Base-by-base conservation (phyloP, 2,113 vertebrate species). In the Channa maculata region DNA sequence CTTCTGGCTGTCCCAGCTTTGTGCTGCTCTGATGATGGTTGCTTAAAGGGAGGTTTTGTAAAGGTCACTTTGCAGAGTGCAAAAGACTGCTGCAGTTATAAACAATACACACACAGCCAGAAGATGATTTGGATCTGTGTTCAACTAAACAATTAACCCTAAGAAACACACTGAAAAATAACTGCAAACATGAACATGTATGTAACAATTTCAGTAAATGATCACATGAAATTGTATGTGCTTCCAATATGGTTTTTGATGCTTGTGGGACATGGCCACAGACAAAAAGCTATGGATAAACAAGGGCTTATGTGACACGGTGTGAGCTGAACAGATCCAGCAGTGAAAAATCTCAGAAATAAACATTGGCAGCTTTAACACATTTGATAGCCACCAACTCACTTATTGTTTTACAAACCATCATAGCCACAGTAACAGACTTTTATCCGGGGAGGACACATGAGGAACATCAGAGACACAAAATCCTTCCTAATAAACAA, bases 41-140 rank as follows among this genome's bases (percentile, higher is more conserved):
- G 64, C 58, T 80, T 75, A 63, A 75, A 79, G 61, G 72, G 1
- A 8, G 50, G 69, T 71, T 50, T 65, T 51, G 33, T 60, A 86
- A 82, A 84, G 75, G 79, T 89, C 84, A 82, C 34, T 64, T 66
- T 67, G 52, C 45, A 63, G 61, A 79, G 61, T 63, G 45, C 14
- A 68, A 44, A 69, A 75, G 69, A 70, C 55, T 54, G 7, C 48
- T 41, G 46, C 57, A 48, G 44, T 64, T 36, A 46, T 12, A 45
- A 74, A 38, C 41, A 51, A 8, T 9, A 49, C n/a, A 63, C 37
- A 60, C 24, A 24, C 10, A 52, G 61, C 58, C 48, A 72, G 13
- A 2, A 39, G 71, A 78, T 38, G 33, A 43, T 38, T 71, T 67
- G 10, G 65, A 51, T 78, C 5, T 38, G 24, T 41, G 2, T 55